Percentiles rank a stretch among this genome's conserved stretches.
phyloP scores from a whole-genome alignment of 1,140 invertebrate genomes.

The Lucilia cuprina region DNA sequence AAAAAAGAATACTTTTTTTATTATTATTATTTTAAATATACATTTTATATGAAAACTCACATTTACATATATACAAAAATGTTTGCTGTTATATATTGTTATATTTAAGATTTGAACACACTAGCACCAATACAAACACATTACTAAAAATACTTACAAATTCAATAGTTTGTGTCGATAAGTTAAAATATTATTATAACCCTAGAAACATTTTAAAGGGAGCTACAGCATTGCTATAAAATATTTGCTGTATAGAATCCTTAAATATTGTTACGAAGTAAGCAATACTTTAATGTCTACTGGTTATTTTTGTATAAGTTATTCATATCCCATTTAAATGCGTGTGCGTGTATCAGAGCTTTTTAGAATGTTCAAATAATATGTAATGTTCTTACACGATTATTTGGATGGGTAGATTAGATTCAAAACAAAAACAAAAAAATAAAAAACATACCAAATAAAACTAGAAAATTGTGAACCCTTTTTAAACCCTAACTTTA shows the following conservation, averaged over 20 bases:
- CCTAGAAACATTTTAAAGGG: neutral
- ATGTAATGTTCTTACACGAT: neutral
- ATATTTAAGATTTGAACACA: neutral
- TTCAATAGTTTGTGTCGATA: conserved; percentile 2
- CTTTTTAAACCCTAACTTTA: too few relatives aligned
- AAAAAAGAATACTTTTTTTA: neutral
- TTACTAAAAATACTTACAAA: neutral
- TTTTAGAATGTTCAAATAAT: too few relatives aligned
- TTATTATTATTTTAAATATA: conserved; percentile 5
- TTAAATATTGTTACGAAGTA: neutral
- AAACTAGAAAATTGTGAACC: neutral
- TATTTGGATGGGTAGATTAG: neutral
- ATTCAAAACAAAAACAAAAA: neutral
- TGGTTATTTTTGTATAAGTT: neutral
- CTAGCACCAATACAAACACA: neutral
- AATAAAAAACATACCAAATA: neutral
- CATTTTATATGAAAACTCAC: neutral
- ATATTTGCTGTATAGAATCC: neutral
- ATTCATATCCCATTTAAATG: neutral
- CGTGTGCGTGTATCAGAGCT: neutral
- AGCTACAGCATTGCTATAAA: too few relatives aligned
- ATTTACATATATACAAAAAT: neutral
- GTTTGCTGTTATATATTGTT: neutral
- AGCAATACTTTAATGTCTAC: neutral
- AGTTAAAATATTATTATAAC: neutral